phyloP scores from a whole-genome alignment of 2,888 invertebrate species.

The Perizoma flavofasciatum region DNA sequence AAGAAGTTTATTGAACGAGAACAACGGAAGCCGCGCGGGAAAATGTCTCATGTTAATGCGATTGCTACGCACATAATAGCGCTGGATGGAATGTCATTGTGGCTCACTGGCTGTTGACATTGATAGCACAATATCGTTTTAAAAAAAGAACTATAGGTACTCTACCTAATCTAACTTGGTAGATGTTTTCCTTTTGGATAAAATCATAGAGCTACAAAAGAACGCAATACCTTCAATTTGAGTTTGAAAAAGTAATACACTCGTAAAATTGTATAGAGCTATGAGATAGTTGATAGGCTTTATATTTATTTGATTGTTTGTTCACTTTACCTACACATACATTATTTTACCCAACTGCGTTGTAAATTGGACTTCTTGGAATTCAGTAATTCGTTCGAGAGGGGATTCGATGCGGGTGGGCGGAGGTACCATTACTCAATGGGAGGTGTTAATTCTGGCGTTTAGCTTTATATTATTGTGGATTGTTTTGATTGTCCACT shows the following conservation, averaged over 20 bases:
- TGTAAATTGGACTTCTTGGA: slow-evolving; percentile 56
- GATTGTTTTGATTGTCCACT: slow-evolving; percentile 37
- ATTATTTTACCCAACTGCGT: slow-evolving; percentile 35
- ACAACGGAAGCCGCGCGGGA: slow-evolving; percentile 51
- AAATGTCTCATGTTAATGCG: slow-evolving; percentile 49
- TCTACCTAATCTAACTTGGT: no score
- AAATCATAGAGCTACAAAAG: no score
- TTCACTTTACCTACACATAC: slow-evolving; percentile 1
- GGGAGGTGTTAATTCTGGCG: slow-evolving; percentile 78
- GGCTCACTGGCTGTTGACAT: slow-evolving; percentile 31
- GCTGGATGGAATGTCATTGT: slow-evolving; percentile 39
- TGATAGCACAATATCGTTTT: slow-evolving; percentile 24
- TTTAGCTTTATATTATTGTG: slow-evolving; percentile 46
- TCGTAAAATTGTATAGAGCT: no score
- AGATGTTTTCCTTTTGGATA: no score
- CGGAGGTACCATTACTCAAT: slow-evolving; percentile 57
- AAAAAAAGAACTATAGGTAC: not conserved
- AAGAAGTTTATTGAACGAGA: slow-evolving; percentile 56
- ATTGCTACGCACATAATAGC: slow-evolving; percentile 34
- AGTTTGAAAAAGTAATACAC: no score
- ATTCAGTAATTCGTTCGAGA: slow-evolving; percentile 62
- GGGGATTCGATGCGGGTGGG: slow-evolving; percentile 71
- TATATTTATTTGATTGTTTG: not conserved
- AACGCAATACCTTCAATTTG: no score
- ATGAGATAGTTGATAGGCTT: no score